These are phyloP conservation scores for Cynoglossus semilaevis DNA, from an alignment of 2,113 vertebrate species.

Conservation along the genomic window DNA sequence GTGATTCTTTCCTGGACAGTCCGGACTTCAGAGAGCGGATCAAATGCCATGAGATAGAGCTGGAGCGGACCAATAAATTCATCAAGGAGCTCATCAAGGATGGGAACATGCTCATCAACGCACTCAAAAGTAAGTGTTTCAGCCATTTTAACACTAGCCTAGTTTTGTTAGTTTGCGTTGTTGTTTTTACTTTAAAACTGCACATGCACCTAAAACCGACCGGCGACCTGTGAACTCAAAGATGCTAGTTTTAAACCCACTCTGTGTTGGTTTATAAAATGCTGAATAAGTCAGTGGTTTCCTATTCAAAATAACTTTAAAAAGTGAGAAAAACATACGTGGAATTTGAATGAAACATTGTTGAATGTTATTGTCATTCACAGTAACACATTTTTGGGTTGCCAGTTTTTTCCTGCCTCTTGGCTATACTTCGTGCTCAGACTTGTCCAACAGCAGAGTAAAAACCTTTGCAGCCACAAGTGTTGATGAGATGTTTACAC, in stretches of 20 bases:
- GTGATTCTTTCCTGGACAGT: conserved; percentile 92
- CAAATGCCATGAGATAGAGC: conserved; percentile 92
- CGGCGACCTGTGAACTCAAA: too few relatives aligned
- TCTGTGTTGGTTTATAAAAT: too few relatives aligned
- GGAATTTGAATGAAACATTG: neutral
- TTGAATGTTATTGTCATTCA: neutral
- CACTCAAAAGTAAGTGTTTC: conserved; percentile 86
- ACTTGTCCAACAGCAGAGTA: neutral
- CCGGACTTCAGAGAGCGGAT: conserved; percentile 96
- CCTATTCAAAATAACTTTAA: too few relatives aligned
- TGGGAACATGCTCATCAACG: conserved; percentile 89
- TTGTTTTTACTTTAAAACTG: too few relatives aligned
- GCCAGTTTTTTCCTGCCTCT: conserved; percentile 6
- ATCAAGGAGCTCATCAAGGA: conserved; percentile 98
- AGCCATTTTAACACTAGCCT: neutral
- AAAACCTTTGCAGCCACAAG: neutral
- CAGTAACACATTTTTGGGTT: neutral
- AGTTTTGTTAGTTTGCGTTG: too few relatives aligned
- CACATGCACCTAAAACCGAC: neutral
- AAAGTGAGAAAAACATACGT: neutral
- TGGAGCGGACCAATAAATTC: conserved; percentile 96
- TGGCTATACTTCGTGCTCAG: neutral
- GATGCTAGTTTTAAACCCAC: too few relatives aligned
- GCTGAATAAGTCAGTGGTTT: too few relatives aligned
- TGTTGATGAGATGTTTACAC: neutral